Conservation (phyloP, 1,140 invertebrate species). For the Drosophila littoralis region DNA sequence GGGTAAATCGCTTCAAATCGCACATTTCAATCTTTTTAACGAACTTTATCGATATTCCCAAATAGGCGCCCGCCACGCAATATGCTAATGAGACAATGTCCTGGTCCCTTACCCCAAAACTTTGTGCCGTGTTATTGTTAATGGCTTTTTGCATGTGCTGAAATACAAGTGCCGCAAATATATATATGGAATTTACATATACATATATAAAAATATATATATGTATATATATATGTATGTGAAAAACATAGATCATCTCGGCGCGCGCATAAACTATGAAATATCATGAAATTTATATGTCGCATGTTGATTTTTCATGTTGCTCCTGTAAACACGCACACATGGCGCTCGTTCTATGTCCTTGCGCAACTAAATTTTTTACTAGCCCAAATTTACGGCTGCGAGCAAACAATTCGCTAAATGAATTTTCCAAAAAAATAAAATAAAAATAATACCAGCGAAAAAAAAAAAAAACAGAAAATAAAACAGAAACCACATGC, state of each 20-base stretch:
- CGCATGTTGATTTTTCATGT: conserved; percentile 70
- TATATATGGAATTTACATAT: conserved; percentile 7
- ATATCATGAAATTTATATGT: conserved; percentile 77
- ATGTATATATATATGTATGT: neutral
- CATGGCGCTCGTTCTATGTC: conserved; percentile 60
- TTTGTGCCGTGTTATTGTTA: conserved; percentile 47
- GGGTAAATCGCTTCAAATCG: conserved; percentile 77
- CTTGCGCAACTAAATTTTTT: conserved; percentile 54
- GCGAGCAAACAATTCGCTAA: conserved; percentile 75
- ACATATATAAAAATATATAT: conserved; percentile 1
- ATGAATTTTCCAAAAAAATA: conserved; percentile 58
- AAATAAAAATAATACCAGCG: conserved; percentile 15
- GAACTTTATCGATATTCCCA: conserved; percentile 79
- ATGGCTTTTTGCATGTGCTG: conserved; percentile 73
- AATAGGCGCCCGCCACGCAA: conserved; percentile 75
- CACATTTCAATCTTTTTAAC: conserved; percentile 83
- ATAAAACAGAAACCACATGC: conserved; percentile 31
- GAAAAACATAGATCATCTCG: conserved; percentile 72
- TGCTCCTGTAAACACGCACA: conserved; percentile 76
- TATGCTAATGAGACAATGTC: conserved; percentile 80
- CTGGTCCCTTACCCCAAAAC: neutral
- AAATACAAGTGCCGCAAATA: conserved; percentile 43
- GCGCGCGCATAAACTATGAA: conserved; percentile 69
- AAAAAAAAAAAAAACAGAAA: conserved; percentile 22
- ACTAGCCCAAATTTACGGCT: conserved; percentile 69